Base-by-base conservation (phyloP, 2,797 vertebrate genomes). In the Enteromius viviparus region DNA sequence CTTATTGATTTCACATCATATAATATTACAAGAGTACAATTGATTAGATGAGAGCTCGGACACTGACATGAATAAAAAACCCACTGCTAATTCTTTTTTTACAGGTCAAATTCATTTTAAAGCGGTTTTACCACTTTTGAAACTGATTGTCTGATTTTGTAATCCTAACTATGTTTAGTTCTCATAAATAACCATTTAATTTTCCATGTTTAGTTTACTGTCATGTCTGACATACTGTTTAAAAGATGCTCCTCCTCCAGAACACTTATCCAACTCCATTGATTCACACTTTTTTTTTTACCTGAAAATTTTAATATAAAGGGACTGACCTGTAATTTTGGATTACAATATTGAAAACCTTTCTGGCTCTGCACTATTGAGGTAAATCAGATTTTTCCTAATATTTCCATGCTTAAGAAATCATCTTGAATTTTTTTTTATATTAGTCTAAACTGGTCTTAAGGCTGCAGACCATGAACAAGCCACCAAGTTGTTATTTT, bases 281-380 rank as follows among this genome's bases (percentile, higher is more conserved):
- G 72, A 68, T 82, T 74, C 32, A 74, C n/a, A 26, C 19, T 51
- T 55, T 17, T 64, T 65, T 53, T 19, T 82, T 76, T n/a, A 45
- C 12, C 29, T 66, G 45, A 21, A 64, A 64, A 42, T 42, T 10
- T 3, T 29, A 19, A 75, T 83, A 83, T 65, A 83, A 83, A 69
- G 10, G 40, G 37, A 60, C 65, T 77, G 37, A 17, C 15, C 17
- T 0, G 1, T 15, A 29, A 40, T 55, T 14, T 64, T 55, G 60
- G 11, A 76, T 32, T 65, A 82, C 60, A 65, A 37, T 34, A 2
- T 9, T 17, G 32, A n/a, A 68, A 68, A 51, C 70, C 1, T 71
- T 53, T 47, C n/a, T 53, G 64, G 8, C 70, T 78, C 47, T 60
- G 55, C 2, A 34, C 58, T 76, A n/a, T 85, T 76, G 76, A 87